A percentile compares a stretch with the other conserved stretches of the same genome.
Evolutionary conservation across 2,797 vertebrate genomes (phyloP).

Genomic region (Anabas testudineus): DNA sequence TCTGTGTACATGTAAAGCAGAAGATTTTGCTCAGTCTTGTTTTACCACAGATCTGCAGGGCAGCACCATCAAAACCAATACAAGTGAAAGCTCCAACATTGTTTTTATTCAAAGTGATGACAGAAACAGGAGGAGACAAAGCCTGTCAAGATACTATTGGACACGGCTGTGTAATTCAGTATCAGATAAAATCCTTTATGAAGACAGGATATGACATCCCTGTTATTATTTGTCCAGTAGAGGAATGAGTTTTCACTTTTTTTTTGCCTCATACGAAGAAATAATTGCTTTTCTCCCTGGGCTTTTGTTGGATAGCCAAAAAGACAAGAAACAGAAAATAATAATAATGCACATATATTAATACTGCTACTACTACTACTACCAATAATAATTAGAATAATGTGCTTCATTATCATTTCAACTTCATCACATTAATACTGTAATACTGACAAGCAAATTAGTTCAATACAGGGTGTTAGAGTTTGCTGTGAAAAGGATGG

Average conservation of each 20-base stretch:
- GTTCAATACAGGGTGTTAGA: not conserved
- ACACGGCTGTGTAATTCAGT: constrained; percentile 70
- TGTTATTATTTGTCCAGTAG: constrained; percentile 78
- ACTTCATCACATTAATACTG: constrained; percentile 4
- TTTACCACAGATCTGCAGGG: constrained; percentile 30
- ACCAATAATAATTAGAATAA: no score
- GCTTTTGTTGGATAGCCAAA: constrained; percentile 61
- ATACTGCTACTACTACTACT: not conserved
- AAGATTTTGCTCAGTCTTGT: constrained; percentile 1
- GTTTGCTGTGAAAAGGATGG: not conserved
- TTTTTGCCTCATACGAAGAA: constrained; percentile 67
- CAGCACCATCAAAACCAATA: constrained; percentile 63
- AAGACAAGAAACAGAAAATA: constrained; percentile 59
- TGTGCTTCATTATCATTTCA: constrained; percentile 40
- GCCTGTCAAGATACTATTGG: constrained; percentile 57
- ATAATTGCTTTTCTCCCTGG: constrained; percentile 74
- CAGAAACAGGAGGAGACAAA: constrained; percentile 58
- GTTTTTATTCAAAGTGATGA: constrained; percentile 59
- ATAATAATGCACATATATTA: constrained; percentile 29
- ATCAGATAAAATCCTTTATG: constrained; percentile 70
- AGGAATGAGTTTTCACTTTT: constrained; percentile 47
- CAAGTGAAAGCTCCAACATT: constrained; percentile 38
- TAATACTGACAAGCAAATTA: constrained; percentile 9
- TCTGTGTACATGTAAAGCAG: not conserved
- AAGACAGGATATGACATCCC: constrained; percentile 78